phyloP scores from a whole-genome alignment of 2,888 invertebrate genomes.

The Rambutsinella grinnellia region DNA sequence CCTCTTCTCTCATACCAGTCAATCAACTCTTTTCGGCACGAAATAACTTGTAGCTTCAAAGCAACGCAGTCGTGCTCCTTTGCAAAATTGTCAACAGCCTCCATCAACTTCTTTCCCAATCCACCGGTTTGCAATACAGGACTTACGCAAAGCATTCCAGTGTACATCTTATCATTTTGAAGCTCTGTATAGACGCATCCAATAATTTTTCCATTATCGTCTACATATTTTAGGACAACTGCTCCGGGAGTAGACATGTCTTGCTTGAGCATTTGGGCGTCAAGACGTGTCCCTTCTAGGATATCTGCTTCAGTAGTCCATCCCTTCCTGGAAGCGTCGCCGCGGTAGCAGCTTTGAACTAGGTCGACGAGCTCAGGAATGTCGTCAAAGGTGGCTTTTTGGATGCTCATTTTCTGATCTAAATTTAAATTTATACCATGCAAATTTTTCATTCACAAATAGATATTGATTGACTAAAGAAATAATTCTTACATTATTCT shows the following conservation, averaged over 20 bases:
- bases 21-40: slow-evolving; percentile 38
- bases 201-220: slow-evolving; percentile 34
- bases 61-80: slow-evolving; percentile 23
- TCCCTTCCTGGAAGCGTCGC: slow-evolving; percentile 44
- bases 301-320: slow-evolving; percentile 55
- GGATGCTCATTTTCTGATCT: slow-evolving; percentile 33
- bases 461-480: too few species aligned
- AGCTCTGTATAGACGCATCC: slow-evolving; percentile 49
- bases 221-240: slow-evolving; percentile 23
- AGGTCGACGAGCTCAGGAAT: slow-evolving; percentile 35
- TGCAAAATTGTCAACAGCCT: slow-evolving; percentile 41
- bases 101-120: slow-evolving; percentile 49
- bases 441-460: too few species aligned
- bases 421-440: too few species aligned
- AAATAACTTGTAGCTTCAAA: slow-evolving; percentile 45
- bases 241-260: slow-evolving; percentile 23
- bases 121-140: slow-evolving; percentile 49
- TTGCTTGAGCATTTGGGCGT: slow-evolving; percentile 16
- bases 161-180: slow-evolving; percentile 34
- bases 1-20: slow-evolving; percentile 52
- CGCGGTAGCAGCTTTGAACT: slow-evolving; percentile 52
- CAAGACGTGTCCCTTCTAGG: slow-evolving; percentile 41
- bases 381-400: slow-evolving; percentile 31
- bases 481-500: too few species aligned
- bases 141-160: slow-evolving; percentile 53